Evolutionary conservation across 2,888 invertebrate genomes (phyloP).

Genomic region (Andrena minutula): DNA sequence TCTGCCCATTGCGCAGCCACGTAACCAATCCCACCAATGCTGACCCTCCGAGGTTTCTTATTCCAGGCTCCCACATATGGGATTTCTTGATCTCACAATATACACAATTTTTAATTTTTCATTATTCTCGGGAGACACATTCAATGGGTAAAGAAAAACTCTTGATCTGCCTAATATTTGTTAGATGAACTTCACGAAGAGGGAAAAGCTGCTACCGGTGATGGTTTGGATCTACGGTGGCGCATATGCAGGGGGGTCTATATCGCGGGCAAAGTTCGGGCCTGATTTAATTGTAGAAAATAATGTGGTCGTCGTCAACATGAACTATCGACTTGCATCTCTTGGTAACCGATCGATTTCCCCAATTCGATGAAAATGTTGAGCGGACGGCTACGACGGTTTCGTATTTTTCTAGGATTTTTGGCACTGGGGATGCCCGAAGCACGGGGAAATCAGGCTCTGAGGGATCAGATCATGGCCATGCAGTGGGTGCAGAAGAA

Average conservation of each 20-base stretch:
- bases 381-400: neutral
- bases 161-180: too few species aligned
- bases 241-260: slow-evolving; percentile 42
- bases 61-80: too few species aligned
- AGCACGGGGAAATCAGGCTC: slow-evolving; percentile 89
- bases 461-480: slow-evolving; percentile 90
- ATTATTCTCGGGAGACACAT: too few species aligned
- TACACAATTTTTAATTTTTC: too few species aligned
- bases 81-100: too few species aligned
- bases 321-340: slow-evolving; percentile 74
- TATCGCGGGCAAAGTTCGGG: slow-evolving; percentile 11
- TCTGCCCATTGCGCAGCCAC: too few species aligned
- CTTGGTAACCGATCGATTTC: slow-evolving; percentile 53
- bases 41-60: too few species aligned
- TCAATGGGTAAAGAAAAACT: too few species aligned
- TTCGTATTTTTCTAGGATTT: slow-evolving; percentile 54
- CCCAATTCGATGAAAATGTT: neutral
- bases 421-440: slow-evolving; percentile 89
- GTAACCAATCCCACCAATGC: too few species aligned
- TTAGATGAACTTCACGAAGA: neutral
- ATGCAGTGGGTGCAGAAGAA: slow-evolving; percentile 89
- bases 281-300: slow-evolving; percentile 72
- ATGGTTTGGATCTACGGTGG: slow-evolving; percentile 72
- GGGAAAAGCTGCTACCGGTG: slow-evolving; percentile 44
- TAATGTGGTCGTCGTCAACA: slow-evolving; percentile 67